phyloP scores from a whole-genome alignment of 92 coral and sea anemone genomes.

The Scolanthus callimorphus region DNA sequence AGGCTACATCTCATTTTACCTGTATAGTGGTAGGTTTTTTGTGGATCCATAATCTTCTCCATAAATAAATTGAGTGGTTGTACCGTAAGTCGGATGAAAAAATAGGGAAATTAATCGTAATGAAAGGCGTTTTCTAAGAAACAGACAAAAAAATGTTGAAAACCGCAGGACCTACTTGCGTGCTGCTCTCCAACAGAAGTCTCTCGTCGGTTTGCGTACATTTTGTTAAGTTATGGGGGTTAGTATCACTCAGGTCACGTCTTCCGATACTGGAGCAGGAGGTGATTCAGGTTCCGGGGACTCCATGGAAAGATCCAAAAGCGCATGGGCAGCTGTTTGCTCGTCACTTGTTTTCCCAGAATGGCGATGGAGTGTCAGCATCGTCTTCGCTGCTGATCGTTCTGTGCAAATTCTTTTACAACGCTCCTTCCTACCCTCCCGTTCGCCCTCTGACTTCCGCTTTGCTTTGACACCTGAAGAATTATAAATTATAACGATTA shows the following conservation, averaged over 20 bases:
- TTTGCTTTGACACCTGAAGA: slow-evolving; percentile 36
- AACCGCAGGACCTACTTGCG: slow-evolving; percentile 38
- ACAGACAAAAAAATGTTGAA: too few species aligned
- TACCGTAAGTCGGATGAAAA: too few species aligned
- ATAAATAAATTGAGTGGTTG: too few species aligned
- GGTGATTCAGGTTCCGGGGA: slow-evolving; percentile 8
- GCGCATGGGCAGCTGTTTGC: slow-evolving; percentile 40
- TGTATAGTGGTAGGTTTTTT: not conserved
- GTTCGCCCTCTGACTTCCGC: slow-evolving; percentile 42
- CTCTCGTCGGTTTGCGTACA: slow-evolving; percentile 38
- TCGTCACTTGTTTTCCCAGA: slow-evolving; percentile 46
- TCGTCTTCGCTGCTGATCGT: slow-evolving; percentile 47
- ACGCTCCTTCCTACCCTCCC: slow-evolving; percentile 31
- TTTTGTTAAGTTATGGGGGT: too few species aligned
- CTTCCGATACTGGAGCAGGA: slow-evolving; percentile 1
- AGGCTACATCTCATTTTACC: not conserved
- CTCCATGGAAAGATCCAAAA: slow-evolving; percentile 41
- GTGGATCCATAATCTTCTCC: slow-evolving; percentile 1
- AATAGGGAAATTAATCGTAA: too few species aligned
- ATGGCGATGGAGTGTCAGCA: slow-evolving; percentile 34
- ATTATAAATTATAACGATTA: too few species aligned
- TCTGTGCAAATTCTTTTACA: slow-evolving; percentile 51
- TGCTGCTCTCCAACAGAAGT: slow-evolving; percentile 31
- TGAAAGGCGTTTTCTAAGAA: too few species aligned
- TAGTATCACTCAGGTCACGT: too few species aligned